phyloP scores from a whole-genome alignment of 2,797 vertebrate genomes.

The Tragelaphus oryx region DNA sequence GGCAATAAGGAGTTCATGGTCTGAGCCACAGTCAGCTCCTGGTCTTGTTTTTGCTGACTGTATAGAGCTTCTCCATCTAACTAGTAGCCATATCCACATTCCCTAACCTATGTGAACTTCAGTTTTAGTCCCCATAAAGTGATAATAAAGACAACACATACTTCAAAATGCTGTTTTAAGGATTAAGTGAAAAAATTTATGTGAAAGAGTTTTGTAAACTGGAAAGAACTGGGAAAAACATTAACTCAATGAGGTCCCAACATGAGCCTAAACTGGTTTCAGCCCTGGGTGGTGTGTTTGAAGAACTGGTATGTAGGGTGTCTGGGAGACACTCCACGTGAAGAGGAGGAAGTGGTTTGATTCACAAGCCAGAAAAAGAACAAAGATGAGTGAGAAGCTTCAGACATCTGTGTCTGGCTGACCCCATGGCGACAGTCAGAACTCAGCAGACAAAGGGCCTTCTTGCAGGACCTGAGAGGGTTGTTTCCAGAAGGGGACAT shows the following conservation, averaged over 20 bases:
- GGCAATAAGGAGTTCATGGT: too few relatives aligned
- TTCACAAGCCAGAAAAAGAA: slow-evolving; percentile 7
- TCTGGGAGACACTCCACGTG: neutral
- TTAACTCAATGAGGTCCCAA: neutral
- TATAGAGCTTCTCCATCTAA: too few relatives aligned
- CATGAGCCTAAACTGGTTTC: neutral
- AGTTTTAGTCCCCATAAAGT: neutral
- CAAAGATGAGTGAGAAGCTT: neutral
- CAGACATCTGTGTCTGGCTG: neutral
- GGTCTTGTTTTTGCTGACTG: too few relatives aligned
- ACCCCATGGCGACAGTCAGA: fast-evolving
- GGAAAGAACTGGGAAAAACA: neutral
- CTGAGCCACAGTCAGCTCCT: too few relatives aligned
- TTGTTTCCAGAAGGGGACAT: neutral
- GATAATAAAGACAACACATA: neutral
- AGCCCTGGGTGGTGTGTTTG: neutral
- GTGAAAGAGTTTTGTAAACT: neutral
- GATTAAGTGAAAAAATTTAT: neutral
- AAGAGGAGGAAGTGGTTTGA: neutral
- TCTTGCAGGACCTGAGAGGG: neutral
- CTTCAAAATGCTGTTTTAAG: neutral
- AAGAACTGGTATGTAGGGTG: neutral
- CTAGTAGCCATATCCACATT: neutral
- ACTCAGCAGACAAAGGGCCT: neutral
- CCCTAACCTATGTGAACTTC: neutral